phyloP scores from a whole-genome alignment of 2,113 vertebrate genomes.

The Podilymbus podiceps region DNA sequence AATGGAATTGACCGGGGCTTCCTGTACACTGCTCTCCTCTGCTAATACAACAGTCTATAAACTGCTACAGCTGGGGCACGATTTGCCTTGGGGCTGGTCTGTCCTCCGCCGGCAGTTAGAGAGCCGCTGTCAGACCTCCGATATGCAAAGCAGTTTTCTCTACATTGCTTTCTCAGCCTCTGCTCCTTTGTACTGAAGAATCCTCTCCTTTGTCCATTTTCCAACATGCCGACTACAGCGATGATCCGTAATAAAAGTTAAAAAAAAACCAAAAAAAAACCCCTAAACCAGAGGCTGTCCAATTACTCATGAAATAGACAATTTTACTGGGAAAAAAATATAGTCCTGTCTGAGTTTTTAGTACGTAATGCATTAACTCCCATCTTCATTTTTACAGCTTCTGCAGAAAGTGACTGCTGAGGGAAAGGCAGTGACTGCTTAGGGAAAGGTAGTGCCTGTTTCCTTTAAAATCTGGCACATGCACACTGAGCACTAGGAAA shows the following conservation, averaged over 20 bases:
- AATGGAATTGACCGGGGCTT: background rate
- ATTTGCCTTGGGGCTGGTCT: background rate
- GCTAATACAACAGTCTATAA: background rate
- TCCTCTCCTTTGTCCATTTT: background rate
- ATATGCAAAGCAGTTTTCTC: accelerated
- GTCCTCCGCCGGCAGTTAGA: background rate
- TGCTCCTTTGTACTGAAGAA: background rate
- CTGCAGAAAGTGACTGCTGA: constrained; percentile 6
- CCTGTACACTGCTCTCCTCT: background rate
- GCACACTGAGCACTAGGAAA: background rate
- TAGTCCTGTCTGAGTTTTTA: background rate
- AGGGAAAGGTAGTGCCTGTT: background rate
- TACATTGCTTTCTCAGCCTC: background rate
- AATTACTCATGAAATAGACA: background rate
- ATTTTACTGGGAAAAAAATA: background rate
- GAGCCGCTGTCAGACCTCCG: accelerated
- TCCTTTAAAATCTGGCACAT: constrained; percentile 14
- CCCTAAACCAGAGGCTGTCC: background rate
- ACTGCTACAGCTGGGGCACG: constrained; percentile 15
- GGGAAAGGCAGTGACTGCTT: background rate
- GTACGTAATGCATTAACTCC: background rate
- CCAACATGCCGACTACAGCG: background rate
- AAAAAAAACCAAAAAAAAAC: background rate
- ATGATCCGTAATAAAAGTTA: background rate
- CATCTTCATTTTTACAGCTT: constrained; percentile 48